Evolutionary conservation across 1,140 invertebrate species (phyloP), one percentile per base, ranked within the genome.

Genomic region (Danaus melanippus): DNA sequence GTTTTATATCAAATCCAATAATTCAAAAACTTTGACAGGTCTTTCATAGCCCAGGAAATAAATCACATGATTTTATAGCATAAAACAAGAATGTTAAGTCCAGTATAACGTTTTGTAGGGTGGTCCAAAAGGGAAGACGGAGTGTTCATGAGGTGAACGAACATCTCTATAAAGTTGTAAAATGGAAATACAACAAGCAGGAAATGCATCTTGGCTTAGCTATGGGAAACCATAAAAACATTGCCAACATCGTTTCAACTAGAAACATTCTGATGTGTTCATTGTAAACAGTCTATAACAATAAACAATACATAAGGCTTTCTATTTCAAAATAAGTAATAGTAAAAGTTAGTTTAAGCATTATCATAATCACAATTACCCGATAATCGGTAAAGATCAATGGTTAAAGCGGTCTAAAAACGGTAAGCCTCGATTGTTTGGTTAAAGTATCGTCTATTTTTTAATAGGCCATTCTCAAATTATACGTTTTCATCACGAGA

Each of bases 401-500:
- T 67, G 57, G 61, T 59, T 53, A 66, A 63, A 64, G 64, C 60
- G 57, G 64, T 67, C 59, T 62, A 42, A 67, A 72, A 66, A 76
- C 66, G 76, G 76, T 71, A 69, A 75, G 59, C 60, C 60, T 42
- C 74, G 67, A 80, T 73, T 75, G 76, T 82, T 79, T 79, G 67
- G 53, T 66, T 66, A 70, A 74, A 67, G 71, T 68, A 74, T 77
- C 69, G 67, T 71, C 63, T 73, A 69, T 76, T 73, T 68, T 70
- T 72, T 74, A 77, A 74, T 69, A 68, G 67, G 55, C 65, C 69
- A 74, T 79, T 79, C 71, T 72, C 73, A 83, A 83, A 83, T 81
- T 83, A 79, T 75, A 80, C 70, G 79, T 80, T 83, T 74, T 70
- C 69, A 74, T 71, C 71, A 66, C 63, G 71, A 74, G 79, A 85